Evolutionary conservation across 2,888 invertebrate species (phyloP).

Genomic region (Ophion ellenae): DNA sequence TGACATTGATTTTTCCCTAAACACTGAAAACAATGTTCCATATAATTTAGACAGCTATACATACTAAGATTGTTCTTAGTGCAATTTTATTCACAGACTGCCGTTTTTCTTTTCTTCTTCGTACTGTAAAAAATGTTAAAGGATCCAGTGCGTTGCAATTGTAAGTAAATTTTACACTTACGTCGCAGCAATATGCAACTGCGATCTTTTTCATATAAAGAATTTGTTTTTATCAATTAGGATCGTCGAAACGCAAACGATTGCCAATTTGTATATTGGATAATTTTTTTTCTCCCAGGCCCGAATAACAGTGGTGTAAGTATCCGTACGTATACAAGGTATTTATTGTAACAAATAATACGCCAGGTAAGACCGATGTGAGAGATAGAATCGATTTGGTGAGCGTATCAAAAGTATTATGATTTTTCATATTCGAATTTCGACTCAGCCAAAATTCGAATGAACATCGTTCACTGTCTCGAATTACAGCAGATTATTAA

Average conservation of each 20-base stretch:
- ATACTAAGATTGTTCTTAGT: slow-evolving; percentile 50
- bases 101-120: slow-evolving; percentile 5
- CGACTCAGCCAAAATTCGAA: neutral
- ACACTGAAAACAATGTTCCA: slow-evolving; percentile 9
- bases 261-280: slow-evolving; percentile 47
- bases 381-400: neutral
- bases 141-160: slow-evolving; percentile 40
- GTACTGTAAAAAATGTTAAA: slow-evolving; percentile 59
- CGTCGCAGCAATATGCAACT: slow-evolving; percentile 31
- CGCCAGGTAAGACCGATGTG: neutral
- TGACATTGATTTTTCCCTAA: neutral
- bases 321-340: slow-evolving; percentile 34
- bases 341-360: slow-evolving; percentile 25
- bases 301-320: slow-evolving; percentile 46
- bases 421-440: neutral
- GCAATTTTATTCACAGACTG: slow-evolving; percentile 15
- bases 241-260: slow-evolving; percentile 48
- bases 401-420: neutral
- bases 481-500: slow-evolving; percentile 6
- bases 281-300: slow-evolving; percentile 23
- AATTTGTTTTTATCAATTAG: slow-evolving; percentile 18
- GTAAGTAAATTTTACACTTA: slow-evolving; percentile 45
- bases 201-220: slow-evolving; percentile 12
- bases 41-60: slow-evolving; percentile 40
- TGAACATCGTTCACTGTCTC: neutral